Evolutionary conservation across 2,888 invertebrate genomes (phyloP).

Genomic region (Himalopsyche kuldschensis): DNA sequence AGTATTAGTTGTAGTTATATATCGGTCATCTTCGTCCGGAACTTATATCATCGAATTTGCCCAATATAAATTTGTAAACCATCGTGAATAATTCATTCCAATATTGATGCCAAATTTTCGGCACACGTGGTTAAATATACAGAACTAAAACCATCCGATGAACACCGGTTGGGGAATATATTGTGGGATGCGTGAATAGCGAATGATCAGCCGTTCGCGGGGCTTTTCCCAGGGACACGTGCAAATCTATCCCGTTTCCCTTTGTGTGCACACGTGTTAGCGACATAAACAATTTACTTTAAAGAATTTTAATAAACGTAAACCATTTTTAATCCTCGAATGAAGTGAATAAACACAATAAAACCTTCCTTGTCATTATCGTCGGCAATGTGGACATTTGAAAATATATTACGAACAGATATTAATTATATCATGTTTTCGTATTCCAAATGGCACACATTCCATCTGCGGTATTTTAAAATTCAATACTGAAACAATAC

Average conservation of each 20-base stretch:
- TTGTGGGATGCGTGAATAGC: slow-evolving; percentile 23
- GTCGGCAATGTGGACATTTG: no score
- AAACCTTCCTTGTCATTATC: no score
- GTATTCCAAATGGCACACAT: no score
- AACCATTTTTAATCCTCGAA: not conserved
- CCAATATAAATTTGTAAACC: no score
- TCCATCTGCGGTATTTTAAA: no score
- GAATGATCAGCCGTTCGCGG: not conserved
- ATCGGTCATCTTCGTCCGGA: no score
- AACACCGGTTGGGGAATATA: not conserved
- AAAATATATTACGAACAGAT: no score
- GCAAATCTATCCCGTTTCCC: slow-evolving; percentile 34
- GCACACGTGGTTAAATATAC: slow-evolving; percentile 12
- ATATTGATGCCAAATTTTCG: not conserved
- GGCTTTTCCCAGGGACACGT: slow-evolving; percentile 30
- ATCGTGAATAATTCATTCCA: no score
- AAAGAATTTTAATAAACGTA: not conserved
- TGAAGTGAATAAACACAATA: not conserved
- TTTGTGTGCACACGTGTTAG: slow-evolving; percentile 34
- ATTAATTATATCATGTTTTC: no score
- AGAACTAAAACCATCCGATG: slow-evolving; percentile 15
- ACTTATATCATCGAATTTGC: no score
- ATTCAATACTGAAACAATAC: no score
- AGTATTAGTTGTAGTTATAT: not conserved
- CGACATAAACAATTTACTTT: slow-evolving; percentile 1